Conservation (phyloP, 2,888 invertebrate species). For the Aporophyla nigra region DNA sequence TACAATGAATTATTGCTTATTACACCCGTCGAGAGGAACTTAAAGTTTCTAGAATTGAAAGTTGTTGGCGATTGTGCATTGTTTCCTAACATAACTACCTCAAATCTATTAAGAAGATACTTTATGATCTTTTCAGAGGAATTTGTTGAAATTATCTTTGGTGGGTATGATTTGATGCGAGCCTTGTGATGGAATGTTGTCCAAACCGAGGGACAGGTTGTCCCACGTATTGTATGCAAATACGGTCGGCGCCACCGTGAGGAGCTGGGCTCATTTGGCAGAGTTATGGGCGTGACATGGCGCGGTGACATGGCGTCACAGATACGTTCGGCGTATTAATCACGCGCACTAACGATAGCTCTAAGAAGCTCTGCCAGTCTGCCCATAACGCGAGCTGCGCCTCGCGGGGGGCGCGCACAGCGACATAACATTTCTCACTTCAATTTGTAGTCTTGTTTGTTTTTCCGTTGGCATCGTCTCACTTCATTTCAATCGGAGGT, state of each 20-base stretch:
- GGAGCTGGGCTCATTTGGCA: slow-evolving; percentile 83
- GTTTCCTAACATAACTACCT: slow-evolving; percentile 23
- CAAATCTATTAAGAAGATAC: slow-evolving; percentile 12
- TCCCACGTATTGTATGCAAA: slow-evolving; percentile 87
- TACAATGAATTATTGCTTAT: slow-evolving; percentile 43
- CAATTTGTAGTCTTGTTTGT: slow-evolving; percentile 87
- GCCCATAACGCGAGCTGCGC: slow-evolving; percentile 69
- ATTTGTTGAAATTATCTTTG: slow-evolving; percentile 35
- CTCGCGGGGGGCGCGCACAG: slow-evolving; percentile 83
- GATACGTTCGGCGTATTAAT: slow-evolving; percentile 84
- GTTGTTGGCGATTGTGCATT: slow-evolving; percentile 44
- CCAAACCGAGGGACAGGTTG: slow-evolving; percentile 70
- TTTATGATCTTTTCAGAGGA: slow-evolving; percentile 41
- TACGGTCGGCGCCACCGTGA: slow-evolving; percentile 77
- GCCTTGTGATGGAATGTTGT: slow-evolving; percentile 76
- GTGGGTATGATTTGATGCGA: slow-evolving; percentile 39
- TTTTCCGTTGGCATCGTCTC: slow-evolving; percentile 84
- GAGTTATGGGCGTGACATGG: slow-evolving; percentile 80
- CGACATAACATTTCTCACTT: slow-evolving; percentile 89
- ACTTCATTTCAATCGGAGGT: slow-evolving; percentile 86
- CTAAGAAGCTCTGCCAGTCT: slow-evolving; percentile 67
- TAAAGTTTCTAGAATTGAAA: slow-evolving; percentile 55
- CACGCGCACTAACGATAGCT: slow-evolving; percentile 82
- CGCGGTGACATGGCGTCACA: slow-evolving; percentile 79
- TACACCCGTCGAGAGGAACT: slow-evolving; percentile 47